Evolutionary conservation across 1,140 invertebrate species (phyloP).

Genomic region (Achroia grisella): DNA sequence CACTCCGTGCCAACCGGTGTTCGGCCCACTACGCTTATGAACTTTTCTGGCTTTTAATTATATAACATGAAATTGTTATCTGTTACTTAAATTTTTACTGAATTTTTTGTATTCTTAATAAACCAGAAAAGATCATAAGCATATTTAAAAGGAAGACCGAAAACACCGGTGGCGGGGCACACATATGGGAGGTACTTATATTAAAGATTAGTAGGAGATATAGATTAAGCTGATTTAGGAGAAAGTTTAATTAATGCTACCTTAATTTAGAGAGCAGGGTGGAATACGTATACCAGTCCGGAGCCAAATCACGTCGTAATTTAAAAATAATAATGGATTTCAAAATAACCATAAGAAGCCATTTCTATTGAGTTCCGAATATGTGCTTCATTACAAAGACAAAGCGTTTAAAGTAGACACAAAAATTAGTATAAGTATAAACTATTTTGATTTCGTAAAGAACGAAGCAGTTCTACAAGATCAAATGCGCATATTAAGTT

Average conservation of each 20-base stretch:
- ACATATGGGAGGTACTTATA: slow-evolving; percentile 7
- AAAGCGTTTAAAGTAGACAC: slow-evolving; percentile 47
- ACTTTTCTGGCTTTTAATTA: slow-evolving; percentile 22
- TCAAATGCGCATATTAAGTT: slow-evolving; percentile 34
- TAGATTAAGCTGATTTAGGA: slow-evolving; percentile 18
- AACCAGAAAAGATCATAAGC: slow-evolving; percentile 27
- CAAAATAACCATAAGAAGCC: slow-evolving; percentile 53
- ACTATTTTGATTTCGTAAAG: slow-evolving; percentile 30
- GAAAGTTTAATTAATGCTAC: slow-evolving; percentile 19
- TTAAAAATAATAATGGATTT: slow-evolving; percentile 27
- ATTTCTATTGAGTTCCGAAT: slow-evolving; percentile 40
- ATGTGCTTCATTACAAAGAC: slow-evolving; percentile 51
- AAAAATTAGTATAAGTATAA: slow-evolving; percentile 21
- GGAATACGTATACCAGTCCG: slow-evolving; percentile 11
- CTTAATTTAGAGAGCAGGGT: slow-evolving; percentile 22
- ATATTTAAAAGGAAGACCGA: slow-evolving; percentile 18
- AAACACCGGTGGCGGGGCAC: slow-evolving; percentile 22
- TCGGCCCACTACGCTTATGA: slow-evolving; percentile 32
- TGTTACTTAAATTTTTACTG: neutral
- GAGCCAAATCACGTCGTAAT: slow-evolving; percentile 25
- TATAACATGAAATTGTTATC: neutral
- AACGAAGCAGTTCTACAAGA: slow-evolving; percentile 58
- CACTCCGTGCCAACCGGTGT: slow-evolving; percentile 66
- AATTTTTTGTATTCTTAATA: neutral
- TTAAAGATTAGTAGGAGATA: slow-evolving; percentile 19